Base-by-base conservation (phyloP, 2,113 vertebrate species). In the Pterophyllum scalare region DNA sequence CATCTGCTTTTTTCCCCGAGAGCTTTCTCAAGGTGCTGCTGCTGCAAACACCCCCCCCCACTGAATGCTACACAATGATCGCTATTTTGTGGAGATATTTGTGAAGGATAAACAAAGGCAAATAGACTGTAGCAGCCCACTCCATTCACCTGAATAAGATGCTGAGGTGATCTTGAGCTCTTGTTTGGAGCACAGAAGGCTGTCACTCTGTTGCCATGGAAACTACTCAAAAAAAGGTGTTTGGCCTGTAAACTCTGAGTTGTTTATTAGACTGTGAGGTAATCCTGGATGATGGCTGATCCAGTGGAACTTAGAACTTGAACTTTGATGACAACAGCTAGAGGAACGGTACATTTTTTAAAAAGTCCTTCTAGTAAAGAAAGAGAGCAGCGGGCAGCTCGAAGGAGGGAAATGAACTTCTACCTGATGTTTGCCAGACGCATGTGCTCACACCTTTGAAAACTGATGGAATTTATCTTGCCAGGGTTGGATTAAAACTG, bases 191-290 rank as follows among this genome's bases (percentile, higher is more conserved):
- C 0, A 49, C n/a, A 20, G 46, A 40, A 79, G 26, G 22, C 24
- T 79, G 78, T 56, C n/a, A 75, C 43, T 67, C 22, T 49, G 57
- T 80, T 57, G n/a, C 79, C 46, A 58, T 59, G 61, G 60, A 79
- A 77, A 77, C 60, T 9, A 17, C 5, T 8, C 7, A 8, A 26
- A 52, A 49, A 52, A 57, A 59, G 49, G 11, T 6, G 54, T 40
- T 46, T 43, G 26, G 64, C 13, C 22, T 31, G 15, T 78, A 26
- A 65, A 64, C 13, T 72, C 19, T 19, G 5, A 43, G 43, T 20
- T 52, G 43, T 43, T 70, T 70, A 70, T 49, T n/a, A 3, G 28
- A 64, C 43, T 12, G 1, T 19, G 10, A 26, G 43, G 26, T 15
- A 24, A 38, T 26, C 13, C 35, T n/a, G 22, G 15, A 20, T 60